A percentile compares a stretch with the other conserved stretches of the same genome.
phyloP scores from a whole-genome alignment of 2,888 invertebrate genomes.

The Leucophora obtusa region DNA sequence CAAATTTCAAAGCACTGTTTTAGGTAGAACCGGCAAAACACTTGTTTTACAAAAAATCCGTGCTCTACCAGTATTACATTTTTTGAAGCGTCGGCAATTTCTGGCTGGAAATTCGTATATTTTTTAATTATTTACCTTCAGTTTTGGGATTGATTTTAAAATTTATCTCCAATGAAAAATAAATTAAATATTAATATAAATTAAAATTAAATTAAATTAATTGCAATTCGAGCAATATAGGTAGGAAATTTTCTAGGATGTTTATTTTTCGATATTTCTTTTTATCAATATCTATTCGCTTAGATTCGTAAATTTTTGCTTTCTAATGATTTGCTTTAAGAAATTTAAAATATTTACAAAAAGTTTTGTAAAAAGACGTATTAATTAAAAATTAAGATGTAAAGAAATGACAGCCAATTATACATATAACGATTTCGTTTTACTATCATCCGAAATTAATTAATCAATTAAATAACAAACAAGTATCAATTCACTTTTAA shows the following conservation, averaged over 20 bases:
- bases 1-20: too few relatives aligned
- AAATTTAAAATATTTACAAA: not conserved
- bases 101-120: too few relatives aligned
- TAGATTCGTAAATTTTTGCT: not conserved
- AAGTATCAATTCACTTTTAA: conserved; percentile 26
- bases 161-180: too few relatives aligned
- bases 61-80: too few relatives aligned
- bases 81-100: too few relatives aligned
- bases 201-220: too few relatives aligned
- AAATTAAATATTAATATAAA: too few relatives aligned
- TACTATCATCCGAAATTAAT: conserved; percentile 17
- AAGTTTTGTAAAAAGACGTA: not conserved
- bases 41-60: too few relatives aligned
- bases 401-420: conserved; percentile 7
- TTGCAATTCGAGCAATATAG: too few relatives aligned
- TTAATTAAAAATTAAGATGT: not conserved
- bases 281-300: not conserved
- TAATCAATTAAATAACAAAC: not conserved
- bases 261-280: not conserved
- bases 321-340: not conserved
- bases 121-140: too few relatives aligned
- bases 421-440: not conserved
- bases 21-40: too few relatives aligned
- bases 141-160: too few relatives aligned
- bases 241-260: conserved; percentile 1